Conservation (phyloP, 1,140 invertebrate species). For the Nixonia krombeini region DNA sequence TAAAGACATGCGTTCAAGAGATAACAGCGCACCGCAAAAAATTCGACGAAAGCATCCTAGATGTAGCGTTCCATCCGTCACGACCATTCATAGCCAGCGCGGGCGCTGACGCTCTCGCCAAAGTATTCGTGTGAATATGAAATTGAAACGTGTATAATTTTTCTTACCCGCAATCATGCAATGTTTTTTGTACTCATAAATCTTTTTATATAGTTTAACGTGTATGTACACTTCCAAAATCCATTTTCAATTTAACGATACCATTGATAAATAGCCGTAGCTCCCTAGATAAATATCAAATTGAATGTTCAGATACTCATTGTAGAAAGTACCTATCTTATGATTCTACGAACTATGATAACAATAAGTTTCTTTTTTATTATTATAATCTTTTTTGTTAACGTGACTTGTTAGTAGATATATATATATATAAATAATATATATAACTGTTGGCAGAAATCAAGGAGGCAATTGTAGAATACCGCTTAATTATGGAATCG, state of each 20-base stretch:
- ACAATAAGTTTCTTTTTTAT: slow-evolving; percentile 33
- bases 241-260: slow-evolving; percentile 35
- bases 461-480: slow-evolving; percentile 11
- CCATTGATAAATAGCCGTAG: slow-evolving; percentile 30
- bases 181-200: slow-evolving; percentile 41
- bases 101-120: slow-evolving; percentile 97
- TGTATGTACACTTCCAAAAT: slow-evolving; percentile 31
- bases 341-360: slow-evolving; percentile 34
- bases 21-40: slow-evolving; percentile 99
- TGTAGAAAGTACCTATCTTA: slow-evolving; percentile 42
- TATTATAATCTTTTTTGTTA: slow-evolving; percentile 38
- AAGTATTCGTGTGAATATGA: slow-evolving; percentile 88
- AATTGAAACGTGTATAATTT: slow-evolving; percentile 34
- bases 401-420: slow-evolving; percentile 45
- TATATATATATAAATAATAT: slow-evolving; percentile 30
- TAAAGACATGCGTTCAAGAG: slow-evolving; percentile 98
- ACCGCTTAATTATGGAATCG: slow-evolving; percentile 1
- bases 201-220: slow-evolving; percentile 47
- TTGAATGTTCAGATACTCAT: slow-evolving; percentile 49
- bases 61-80: slow-evolving; percentile 99
- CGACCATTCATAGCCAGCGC: slow-evolving; percentile 98
- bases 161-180: slow-evolving; percentile 33
- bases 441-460: slow-evolving; percentile 45
- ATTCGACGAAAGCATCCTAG: slow-evolving; percentile 99
- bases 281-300: slow-evolving; percentile 49